These are phyloP conservation scores for Geococcyx californianus DNA, from an alignment of 2,113 vertebrate genomes.

Conservation along the genomic window DNA sequence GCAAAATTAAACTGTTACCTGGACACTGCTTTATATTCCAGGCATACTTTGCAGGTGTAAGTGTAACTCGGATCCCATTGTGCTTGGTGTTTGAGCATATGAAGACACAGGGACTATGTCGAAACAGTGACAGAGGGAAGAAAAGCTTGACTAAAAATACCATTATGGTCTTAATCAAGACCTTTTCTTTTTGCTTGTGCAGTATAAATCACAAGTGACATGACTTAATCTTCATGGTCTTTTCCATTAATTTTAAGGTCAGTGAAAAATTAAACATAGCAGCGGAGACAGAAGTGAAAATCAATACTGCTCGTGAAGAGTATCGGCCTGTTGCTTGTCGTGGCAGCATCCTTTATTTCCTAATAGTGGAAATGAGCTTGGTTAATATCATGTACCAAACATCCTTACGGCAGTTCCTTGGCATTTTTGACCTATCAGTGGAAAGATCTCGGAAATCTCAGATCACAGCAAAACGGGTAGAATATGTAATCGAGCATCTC, in stretches of 20 bases:
- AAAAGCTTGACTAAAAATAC: background rate
- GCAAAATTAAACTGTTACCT: background rate
- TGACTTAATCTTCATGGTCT: background rate
- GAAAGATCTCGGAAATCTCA: constrained; percentile 77
- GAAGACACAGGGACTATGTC: background rate
- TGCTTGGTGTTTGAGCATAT: background rate
- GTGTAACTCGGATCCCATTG: background rate
- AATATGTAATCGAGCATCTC: constrained; percentile 79
- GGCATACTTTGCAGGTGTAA: background rate
- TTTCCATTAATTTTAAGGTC: constrained; percentile 73
- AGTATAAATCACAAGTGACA: background rate
- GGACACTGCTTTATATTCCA: background rate
- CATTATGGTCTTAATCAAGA: background rate
- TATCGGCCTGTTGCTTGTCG: constrained; percentile 83
- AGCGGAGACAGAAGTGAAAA: constrained; percentile 83
- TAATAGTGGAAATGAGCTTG: constrained; percentile 86
- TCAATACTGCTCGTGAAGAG: constrained; percentile 84
- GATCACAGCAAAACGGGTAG: constrained; percentile 79
- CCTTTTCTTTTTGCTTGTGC: background rate
- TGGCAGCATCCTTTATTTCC: constrained; percentile 87
- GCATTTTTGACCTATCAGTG: constrained; percentile 83
- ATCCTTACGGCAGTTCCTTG: constrained; percentile 82
- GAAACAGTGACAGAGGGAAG: background rate
- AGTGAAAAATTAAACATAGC: constrained; percentile 82
- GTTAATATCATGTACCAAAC: constrained; percentile 89